Evolutionary conservation across 2,888 invertebrate species (phyloP).

Genomic region (Gandaritis pyraliata): DNA sequence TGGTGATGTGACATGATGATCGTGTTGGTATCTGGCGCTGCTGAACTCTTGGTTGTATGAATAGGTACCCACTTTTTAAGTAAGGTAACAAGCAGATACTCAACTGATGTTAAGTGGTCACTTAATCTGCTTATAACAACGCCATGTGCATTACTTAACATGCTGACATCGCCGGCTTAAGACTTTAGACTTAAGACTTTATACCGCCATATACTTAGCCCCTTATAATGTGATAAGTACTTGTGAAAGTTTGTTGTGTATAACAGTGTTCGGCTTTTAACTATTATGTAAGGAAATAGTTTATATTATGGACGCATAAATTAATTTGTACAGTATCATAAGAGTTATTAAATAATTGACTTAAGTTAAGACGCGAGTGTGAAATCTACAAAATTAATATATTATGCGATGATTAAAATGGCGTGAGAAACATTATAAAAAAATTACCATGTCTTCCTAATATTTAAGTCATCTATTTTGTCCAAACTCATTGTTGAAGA

Average conservation of each 20-base stretch:
- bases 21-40: no score
- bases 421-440: not conserved
- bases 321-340: not conserved
- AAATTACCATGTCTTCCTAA: not conserved
- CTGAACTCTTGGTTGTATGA: no score
- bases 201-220: constrained; percentile 13
- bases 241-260: constrained; percentile 21
- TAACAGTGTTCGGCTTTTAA: constrained; percentile 24
- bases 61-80: no score
- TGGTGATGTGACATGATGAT: no score
- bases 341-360: not conserved
- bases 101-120: no score
- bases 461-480: no score
- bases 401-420: not conserved
- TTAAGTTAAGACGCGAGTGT: not conserved
- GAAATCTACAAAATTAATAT: not conserved
- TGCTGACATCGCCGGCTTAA: constrained; percentile 21
- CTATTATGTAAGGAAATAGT: constrained; percentile 9
- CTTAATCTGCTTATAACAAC: no score
- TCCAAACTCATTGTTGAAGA: not conserved
- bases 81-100: no score
- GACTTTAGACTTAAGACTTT: constrained; percentile 35
- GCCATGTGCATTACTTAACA: no score
- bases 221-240: constrained; percentile 7
- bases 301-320: not conserved